These are phyloP conservation scores for Octodon degus DNA, from an alignment of 2,113 vertebrate genomes.

Conservation along the genomic window DNA sequence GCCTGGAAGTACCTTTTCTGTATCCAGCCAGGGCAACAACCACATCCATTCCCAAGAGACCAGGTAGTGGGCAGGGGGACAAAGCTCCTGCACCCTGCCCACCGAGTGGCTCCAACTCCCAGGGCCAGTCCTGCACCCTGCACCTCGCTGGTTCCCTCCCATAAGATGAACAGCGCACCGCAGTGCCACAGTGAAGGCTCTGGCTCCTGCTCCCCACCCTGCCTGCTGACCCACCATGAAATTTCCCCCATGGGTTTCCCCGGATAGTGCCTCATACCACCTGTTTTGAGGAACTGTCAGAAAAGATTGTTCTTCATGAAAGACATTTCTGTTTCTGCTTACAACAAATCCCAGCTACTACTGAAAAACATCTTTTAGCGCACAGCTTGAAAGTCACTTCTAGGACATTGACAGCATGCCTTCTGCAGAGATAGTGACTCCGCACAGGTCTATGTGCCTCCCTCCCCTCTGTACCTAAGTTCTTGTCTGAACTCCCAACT, in stretches of 20 bases:
- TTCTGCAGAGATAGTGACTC: background rate
- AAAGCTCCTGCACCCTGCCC: background rate
- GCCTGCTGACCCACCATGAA: background rate
- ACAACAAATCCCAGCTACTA: background rate
- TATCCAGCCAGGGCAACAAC: too few relatives aligned
- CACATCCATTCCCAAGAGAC: background rate
- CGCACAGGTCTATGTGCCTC: background rate
- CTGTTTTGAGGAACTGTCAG: background rate
- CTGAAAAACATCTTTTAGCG: background rate
- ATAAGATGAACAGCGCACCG: background rate
- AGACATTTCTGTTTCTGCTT: background rate
- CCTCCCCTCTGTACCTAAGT: background rate
- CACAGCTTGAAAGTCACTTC: background rate
- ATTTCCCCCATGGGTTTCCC: background rate
- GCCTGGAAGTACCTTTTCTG: background rate
- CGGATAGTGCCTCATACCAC: background rate
- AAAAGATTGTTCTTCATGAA: background rate
- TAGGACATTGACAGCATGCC: background rate
- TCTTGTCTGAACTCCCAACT: background rate
- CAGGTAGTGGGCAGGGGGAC: background rate
- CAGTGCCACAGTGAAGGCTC: background rate
- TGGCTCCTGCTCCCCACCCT: background rate
- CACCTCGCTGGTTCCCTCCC: background rate
- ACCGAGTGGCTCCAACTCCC: background rate
- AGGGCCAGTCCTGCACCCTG: fast-evolving